phyloP scores from a whole-genome alignment of 2,888 invertebrate species.

The Heliconius erato region DNA sequence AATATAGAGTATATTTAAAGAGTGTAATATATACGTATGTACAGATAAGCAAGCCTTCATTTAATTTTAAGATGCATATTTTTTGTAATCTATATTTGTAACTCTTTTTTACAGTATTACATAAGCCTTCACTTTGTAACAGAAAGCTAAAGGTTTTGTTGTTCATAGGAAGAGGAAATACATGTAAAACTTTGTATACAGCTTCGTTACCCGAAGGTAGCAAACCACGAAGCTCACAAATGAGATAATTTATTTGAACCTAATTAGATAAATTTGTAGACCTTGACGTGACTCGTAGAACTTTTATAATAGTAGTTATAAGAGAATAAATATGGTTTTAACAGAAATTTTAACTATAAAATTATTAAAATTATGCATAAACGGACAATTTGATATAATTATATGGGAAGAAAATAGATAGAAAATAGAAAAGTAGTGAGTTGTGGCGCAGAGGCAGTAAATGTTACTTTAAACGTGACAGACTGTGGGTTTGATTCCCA shows the following conservation, averaged over 20 bases:
- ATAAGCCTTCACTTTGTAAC: not conserved
- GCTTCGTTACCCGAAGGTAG: not conserved
- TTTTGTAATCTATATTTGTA: too few relatives aligned
- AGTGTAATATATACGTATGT: too few relatives aligned
- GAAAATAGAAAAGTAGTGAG: too few relatives aligned
- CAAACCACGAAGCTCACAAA: conserved; percentile 7
- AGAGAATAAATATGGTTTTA: not conserved
- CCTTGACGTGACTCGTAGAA: conserved; percentile 19
- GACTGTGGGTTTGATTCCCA: too few relatives aligned
- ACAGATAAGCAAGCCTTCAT: too few relatives aligned
- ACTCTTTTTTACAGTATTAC: not conserved
- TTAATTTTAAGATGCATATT: too few relatives aligned
- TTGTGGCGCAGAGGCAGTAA: too few relatives aligned
- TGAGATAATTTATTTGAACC: conserved; percentile 38
- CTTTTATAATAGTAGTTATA: not conserved
- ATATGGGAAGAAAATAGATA: too few relatives aligned
- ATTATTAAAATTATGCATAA: too few relatives aligned
- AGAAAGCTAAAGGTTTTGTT: not conserved
- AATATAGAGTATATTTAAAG: too few relatives aligned
- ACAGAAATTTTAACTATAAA: not conserved
- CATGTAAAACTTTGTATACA: conserved; percentile 8
- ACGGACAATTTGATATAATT: too few relatives aligned
- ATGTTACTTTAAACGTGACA: too few relatives aligned
- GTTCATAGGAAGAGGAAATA: not conserved
- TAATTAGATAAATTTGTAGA: conserved; percentile 31